Conservation (phyloP, 2,888 invertebrate species). For the Sarcophaga subvicina region DNA sequence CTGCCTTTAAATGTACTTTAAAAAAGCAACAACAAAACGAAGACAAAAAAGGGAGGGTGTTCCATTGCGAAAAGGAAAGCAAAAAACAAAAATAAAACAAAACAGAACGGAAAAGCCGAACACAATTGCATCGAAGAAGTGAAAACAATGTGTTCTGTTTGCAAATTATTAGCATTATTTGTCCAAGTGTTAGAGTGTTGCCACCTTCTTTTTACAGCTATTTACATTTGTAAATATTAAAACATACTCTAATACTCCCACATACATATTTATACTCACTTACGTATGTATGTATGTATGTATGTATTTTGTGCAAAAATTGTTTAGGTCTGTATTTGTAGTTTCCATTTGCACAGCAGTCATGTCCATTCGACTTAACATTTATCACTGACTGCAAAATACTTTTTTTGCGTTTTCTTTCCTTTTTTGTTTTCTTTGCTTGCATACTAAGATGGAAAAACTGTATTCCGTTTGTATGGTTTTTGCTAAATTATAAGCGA, state of each 20-base stretch:
- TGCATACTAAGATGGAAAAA: too few species aligned
- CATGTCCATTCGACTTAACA: conserved; percentile 40
- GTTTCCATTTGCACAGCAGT: conserved; percentile 5
- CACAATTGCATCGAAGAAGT: not conserved
- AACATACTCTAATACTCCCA: not conserved
- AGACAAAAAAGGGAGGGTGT: not conserved
- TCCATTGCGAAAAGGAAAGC: not conserved
- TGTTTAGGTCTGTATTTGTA: not conserved
- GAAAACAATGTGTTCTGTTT: conserved; percentile 24
- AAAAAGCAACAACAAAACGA: not conserved
- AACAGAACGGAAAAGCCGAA: not conserved
- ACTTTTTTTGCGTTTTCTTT: conserved; percentile 33
- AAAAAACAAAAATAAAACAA: not conserved
- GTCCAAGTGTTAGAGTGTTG: conserved; percentile 23
- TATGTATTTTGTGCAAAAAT: not conserved
- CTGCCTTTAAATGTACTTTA: not conserved
- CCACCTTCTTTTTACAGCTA: conserved; percentile 45
- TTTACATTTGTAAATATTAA: not conserved
- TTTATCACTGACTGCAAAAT: conserved; percentile 58
- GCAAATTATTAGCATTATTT: conserved; percentile 52
- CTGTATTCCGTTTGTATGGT: too few species aligned
- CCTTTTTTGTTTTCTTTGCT: not conserved
- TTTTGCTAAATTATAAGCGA: too few species aligned
- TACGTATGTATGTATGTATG: not conserved
- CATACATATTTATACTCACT: too few species aligned